Evolutionary conservation across 2,888 invertebrate species (phyloP), one percentile per base, ranked within the genome.

Genomic region (Theodoxus fluviatilis): DNA sequence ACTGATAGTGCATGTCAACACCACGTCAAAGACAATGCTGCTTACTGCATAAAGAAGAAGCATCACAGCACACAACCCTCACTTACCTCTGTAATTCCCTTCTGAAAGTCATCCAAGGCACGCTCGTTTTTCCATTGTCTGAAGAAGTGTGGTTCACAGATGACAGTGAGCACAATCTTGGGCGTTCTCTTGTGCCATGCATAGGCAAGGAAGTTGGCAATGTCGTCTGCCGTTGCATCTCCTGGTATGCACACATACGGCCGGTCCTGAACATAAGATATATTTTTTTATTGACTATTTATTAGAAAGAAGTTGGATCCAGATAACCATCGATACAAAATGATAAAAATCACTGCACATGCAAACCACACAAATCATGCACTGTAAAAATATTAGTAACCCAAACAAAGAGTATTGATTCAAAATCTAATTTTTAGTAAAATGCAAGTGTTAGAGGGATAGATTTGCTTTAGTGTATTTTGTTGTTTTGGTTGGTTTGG

Each of bases 51-150:
- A n/a, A n/a, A n/a, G n/a, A n/a, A n/a, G n/a, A n/a, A n/a, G n/a
- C n/a, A n/a, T n/a, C n/a, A n/a, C n/a, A n/a, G n/a, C n/a, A n/a
- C n/a, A n/a, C n/a, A n/a, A n/a, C n/a, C n/a, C n/a, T n/a, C n/a
- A n/a, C 55, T 43, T 71, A 82, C 83, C 79, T 80, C 79, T 40
- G 80, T 80, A 18, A 83, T 76, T 9, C 81, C 83, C 69, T 78
- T 79, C 74, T 81, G 79, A 67, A 83, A 81, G 67, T 82, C 79
- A 63, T 82, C 80, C n/a, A 75, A 75, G 12, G 78, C 72, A 67
- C 74, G 71, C 18, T 72, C 69, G 47, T 76, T 79, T 64, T 79
- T 79, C 79, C 79, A 81, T 3, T 77, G 75, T 70, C 78, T 79
- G 69, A 75, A 80, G 73, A 79, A 75, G 38, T 74, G 74, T 7